Conservation (phyloP, 1,140 invertebrate genomes). For the Drosophila saltans region DNA sequence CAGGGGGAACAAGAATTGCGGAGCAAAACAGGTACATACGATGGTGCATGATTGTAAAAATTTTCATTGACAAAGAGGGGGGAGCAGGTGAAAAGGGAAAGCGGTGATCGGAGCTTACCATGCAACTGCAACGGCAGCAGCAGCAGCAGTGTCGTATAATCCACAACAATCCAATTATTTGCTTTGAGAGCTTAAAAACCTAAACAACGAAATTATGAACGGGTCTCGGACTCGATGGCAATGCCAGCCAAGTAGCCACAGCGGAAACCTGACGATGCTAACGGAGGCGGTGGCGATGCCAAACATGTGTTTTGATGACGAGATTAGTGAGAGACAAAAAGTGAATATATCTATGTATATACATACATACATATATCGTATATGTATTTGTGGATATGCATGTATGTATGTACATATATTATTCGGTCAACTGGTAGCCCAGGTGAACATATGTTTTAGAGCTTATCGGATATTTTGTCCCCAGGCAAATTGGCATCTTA, state of each 20-base stretch:
- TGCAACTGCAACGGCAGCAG: constrained; percentile 34
- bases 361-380: neutral
- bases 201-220: constrained; percentile 64
- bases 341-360: constrained; percentile 19
- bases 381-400: neutral
- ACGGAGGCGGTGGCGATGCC: constrained; percentile 34
- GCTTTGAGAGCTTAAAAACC: constrained; percentile 51
- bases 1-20: constrained; percentile 43
- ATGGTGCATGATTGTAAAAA: constrained; percentile 52
- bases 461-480: constrained; percentile 25
- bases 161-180: constrained; percentile 63
- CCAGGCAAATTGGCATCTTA: constrained; percentile 10
- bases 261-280: neutral
- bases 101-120: neutral
- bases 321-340: constrained; percentile 54
- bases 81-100: neutral
- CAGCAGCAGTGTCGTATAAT: constrained; percentile 33
- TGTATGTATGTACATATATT: neutral
- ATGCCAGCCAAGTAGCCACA: neutral
- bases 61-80: constrained; percentile 41
- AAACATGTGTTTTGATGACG: constrained; percentile 63
- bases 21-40: constrained; percentile 52
- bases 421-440: constrained; percentile 13
- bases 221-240: constrained; percentile 18
- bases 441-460: constrained; percentile 24